Evolutionary conservation across 2,888 invertebrate genomes (phyloP).

Genomic region (Syrphus vitripennis): DNA sequence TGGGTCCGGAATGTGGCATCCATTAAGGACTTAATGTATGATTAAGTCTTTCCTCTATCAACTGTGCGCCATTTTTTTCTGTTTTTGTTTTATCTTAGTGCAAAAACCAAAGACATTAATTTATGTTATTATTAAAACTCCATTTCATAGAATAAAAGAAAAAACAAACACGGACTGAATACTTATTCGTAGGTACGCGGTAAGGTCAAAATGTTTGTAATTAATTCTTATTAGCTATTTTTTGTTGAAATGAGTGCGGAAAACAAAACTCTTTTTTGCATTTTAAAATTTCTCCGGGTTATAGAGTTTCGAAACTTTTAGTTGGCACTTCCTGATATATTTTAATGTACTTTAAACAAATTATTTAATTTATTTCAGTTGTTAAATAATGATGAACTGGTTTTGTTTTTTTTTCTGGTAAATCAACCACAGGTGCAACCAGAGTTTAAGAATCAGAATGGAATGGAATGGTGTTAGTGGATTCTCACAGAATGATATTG

Average conservation of each 20-base stretch:
- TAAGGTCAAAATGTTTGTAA: constrained; percentile 50
- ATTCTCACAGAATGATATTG: no score
- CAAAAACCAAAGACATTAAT: not conserved
- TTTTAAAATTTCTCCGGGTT: not conserved
- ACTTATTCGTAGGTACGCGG: constrained; percentile 28
- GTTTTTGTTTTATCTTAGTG: not conserved
- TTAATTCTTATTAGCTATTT: constrained; percentile 60
- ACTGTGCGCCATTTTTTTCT: not conserved
- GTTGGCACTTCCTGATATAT: not conserved
- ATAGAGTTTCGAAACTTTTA: not conserved
- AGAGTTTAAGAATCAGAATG: no score
- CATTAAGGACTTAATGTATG: not conserved
- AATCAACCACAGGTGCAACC: no score
- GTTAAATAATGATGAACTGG: not conserved
- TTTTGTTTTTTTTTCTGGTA: no score
- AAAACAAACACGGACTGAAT: constrained; percentile 20
- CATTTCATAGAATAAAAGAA: constrained; percentile 23
- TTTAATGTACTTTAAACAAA: not conserved
- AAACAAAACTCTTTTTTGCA: not conserved
- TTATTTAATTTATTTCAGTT: not conserved
- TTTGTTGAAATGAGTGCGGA: not conserved
- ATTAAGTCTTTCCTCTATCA: not conserved
- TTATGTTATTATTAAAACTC: constrained; percentile 38
- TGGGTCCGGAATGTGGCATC: not conserved
- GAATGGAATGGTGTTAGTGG: no score